Base-by-base conservation (phyloP, 1,140 invertebrate species). In the Magallana angulata region DNA sequence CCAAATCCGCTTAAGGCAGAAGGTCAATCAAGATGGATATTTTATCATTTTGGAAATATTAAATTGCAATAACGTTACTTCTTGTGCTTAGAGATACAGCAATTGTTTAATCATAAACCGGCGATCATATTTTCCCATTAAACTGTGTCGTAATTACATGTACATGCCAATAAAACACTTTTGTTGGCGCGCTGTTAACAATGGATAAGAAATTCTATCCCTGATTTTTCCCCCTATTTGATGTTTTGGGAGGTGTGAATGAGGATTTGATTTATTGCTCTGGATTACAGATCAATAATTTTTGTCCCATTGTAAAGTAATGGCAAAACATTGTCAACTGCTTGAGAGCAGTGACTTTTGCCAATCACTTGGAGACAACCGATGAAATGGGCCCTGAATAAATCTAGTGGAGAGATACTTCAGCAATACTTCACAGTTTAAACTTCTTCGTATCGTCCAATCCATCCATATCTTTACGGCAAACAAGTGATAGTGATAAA, bases 301-400 rank as follows among this genome's bases (percentile, higher is more conserved):
- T 76, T 76, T 76, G 68, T 76, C 68, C 68, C 68, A 76, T 76
- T 76, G 68, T 76, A 76, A 76, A 76, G 68, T 76, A 24, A 76
- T 76, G 68, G 68, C 68, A 76, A 76, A 76, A 76, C 68, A 76
- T 76, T 76, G 68, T 76, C 68, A 76, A 76, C 68, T 30, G 68
- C 68, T 76, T 76, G 68, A 76, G 68, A 76, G 68, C 68, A 30
- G 9, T 76, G 68, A 76, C 24, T 76, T 30, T 64, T 64, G 68
- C 24, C 68, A 76, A 30, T 76, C 24, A 12, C 68, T 76, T 30
- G 68, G 68, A 76, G 68, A 76, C 68, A 76, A 30, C 68, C 68
- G 12, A 30, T 76, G 24, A 76, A 36, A 76, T 30, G 18, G 68
- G 68, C 30, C 68, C 24, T 18, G 24, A 76, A 76, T 76, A 76